Conservation (phyloP, 2,888 invertebrate genomes). For the Dasypogon diadema region DNA sequence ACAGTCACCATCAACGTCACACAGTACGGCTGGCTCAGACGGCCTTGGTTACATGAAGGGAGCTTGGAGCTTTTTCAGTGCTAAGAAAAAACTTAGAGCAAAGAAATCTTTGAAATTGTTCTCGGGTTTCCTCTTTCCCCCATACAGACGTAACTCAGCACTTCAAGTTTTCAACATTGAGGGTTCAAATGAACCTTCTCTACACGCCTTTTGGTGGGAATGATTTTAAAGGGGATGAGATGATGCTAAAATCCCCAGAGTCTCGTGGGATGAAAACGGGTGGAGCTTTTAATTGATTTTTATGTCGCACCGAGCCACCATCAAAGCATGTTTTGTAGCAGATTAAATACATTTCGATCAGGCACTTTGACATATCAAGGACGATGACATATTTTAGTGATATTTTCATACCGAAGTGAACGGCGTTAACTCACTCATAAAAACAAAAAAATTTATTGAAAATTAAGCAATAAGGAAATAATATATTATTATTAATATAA, state of each 20-base stretch:
- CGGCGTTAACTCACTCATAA: no score
- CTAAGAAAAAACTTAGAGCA: background rate
- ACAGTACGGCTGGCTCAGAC: background rate
- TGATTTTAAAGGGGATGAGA: no score
- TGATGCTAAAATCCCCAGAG: no score
- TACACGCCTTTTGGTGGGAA: no score
- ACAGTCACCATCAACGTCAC: background rate
- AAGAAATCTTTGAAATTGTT: background rate
- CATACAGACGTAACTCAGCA: background rate
- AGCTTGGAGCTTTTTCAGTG: background rate
- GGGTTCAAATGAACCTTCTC: no score
- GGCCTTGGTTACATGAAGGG: background rate
- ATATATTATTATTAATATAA: no score
- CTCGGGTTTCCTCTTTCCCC: background rate
- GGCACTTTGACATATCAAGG: background rate
- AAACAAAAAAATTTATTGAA: no score
- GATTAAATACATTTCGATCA: background rate
- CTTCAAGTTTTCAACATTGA: no score
- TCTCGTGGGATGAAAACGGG: background rate
- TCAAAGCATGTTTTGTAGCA: background rate
- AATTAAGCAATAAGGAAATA: no score
- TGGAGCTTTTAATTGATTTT: conserved; percentile 6
- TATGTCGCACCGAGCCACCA: background rate
- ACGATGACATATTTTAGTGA: no score
- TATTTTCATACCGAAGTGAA: no score